phyloP scores from a whole-genome alignment of 2,113 vertebrate species.

The Tursiops truncatus region DNA sequence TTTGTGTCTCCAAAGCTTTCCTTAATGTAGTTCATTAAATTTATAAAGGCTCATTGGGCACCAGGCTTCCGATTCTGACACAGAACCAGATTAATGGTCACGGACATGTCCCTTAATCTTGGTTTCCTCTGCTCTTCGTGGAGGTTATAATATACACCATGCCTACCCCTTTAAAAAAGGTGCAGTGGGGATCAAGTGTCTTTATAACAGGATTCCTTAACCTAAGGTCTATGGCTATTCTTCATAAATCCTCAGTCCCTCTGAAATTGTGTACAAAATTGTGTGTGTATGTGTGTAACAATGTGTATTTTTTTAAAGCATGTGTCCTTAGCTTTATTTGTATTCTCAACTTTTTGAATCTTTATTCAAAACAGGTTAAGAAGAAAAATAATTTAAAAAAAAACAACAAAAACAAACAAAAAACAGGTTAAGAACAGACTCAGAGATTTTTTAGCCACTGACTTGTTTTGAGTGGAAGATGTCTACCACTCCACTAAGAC shows the following conservation, averaged over 20 bases:
- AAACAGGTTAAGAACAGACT: not conserved
- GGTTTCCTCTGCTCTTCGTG: not conserved
- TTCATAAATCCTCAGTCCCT: not conserved
- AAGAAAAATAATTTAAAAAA: not conserved
- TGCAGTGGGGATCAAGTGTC: not conserved
- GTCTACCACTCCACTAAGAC: not conserved
- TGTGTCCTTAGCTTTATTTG: not conserved
- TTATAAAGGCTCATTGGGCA: not conserved
- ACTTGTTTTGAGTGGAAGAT: not conserved
- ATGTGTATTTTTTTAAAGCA: not conserved
- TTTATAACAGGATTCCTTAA: not conserved
- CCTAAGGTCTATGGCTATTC: not conserved
- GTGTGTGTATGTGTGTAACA: not conserved
- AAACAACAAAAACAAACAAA: not conserved
- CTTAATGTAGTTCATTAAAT: not conserved
- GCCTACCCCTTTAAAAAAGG: not conserved
- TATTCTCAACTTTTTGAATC: not conserved
- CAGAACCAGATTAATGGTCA: not conserved
- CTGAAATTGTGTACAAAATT: not conserved
- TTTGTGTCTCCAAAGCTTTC: not conserved
- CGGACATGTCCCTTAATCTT: not conserved
- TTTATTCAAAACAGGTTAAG: not conserved
- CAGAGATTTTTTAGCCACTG: not conserved
- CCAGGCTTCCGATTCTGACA: not conserved
- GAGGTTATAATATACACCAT: not conserved